phyloP scores from a whole-genome alignment of 2,797 vertebrate genomes.

The Chromobotia macracanthus region DNA sequence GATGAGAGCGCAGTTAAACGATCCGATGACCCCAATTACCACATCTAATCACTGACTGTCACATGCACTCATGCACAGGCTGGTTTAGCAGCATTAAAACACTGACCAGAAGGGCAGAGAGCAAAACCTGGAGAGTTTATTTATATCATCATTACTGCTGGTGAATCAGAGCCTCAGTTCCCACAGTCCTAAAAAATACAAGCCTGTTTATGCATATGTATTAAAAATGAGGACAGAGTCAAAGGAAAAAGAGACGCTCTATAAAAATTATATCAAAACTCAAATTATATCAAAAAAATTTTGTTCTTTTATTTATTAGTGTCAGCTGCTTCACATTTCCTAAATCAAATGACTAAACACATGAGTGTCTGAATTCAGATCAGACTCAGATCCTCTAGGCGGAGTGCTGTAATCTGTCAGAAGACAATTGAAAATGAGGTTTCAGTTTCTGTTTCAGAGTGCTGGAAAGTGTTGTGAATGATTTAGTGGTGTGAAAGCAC shows the following conservation, averaged over 20 bases:
- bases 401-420: slow-evolving; percentile 55
- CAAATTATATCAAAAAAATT: too few species aligned
- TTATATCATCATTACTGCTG: slow-evolving; percentile 54
- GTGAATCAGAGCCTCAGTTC: slow-evolving; percentile 46
- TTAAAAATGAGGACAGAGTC: slow-evolving; percentile 58
- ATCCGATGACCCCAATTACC: slow-evolving; percentile 54
- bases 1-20: slow-evolving; percentile 52
- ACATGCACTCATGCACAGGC: slow-evolving; percentile 43
- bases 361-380: slow-evolving; percentile 71
- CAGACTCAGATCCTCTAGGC: slow-evolving; percentile 69
- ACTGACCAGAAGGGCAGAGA: slow-evolving; percentile 42
- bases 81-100: slow-evolving; percentile 34
- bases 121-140: slow-evolving; percentile 51
- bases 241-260: slow-evolving; percentile 53
- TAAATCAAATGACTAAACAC: slow-evolving; percentile 62
- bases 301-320: slow-evolving; percentile 76
- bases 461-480: slow-evolving; percentile 60
- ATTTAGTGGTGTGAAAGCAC: slow-evolving; percentile 56
- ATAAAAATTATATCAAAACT: slow-evolving; percentile 69
- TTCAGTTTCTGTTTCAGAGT: slow-evolving; percentile 58
- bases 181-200: slow-evolving; percentile 45
- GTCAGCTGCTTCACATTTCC: slow-evolving; percentile 71
- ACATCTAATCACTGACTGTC: slow-evolving; percentile 52
- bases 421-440: slow-evolving; percentile 54
- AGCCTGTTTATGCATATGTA: slow-evolving; percentile 52